These are phyloP conservation scores for Ophonus ardosiacus DNA, from an alignment of 2,888 invertebrate species.

Conservation along the genomic window DNA sequence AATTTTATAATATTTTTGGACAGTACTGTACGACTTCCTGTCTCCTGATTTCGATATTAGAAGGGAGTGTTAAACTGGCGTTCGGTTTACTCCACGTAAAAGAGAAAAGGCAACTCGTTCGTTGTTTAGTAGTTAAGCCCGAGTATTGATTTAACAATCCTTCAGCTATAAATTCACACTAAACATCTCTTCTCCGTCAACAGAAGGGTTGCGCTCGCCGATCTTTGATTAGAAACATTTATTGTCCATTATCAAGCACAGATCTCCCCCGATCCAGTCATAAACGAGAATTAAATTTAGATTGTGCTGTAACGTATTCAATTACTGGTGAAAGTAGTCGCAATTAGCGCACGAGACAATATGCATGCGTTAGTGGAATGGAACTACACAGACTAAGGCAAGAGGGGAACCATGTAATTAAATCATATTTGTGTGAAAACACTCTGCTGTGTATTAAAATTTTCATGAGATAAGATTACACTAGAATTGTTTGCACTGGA, in stretches of 20 bases:
- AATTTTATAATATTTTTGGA: too few relatives aligned
- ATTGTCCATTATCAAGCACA: conserved; percentile 59
- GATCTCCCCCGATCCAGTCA: conserved; percentile 49
- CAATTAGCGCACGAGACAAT: conserved; percentile 51
- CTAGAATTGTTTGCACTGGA: background rate
- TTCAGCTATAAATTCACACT: background rate
- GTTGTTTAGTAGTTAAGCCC: background rate
- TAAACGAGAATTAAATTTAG: conserved; percentile 61
- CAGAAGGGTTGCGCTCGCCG: background rate
- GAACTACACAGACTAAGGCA: background rate
- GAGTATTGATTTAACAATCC: background rate
- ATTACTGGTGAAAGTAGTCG: conserved; percentile 52
- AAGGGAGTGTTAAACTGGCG: background rate
- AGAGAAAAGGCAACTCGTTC: background rate
- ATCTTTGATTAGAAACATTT: conserved; percentile 63
- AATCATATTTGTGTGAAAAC: conserved; percentile 42
- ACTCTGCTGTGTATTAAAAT: conserved; percentile 11
- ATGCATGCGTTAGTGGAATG: conserved; percentile 25
- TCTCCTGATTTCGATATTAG: background rate
- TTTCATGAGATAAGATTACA: conserved; percentile 8
- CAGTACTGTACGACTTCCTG: too few relatives aligned
- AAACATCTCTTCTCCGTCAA: background rate
- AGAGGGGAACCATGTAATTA: conserved; percentile 23
- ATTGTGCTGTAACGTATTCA: conserved; percentile 57
- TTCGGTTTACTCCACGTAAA: background rate